phyloP scores from a whole-genome alignment of 2,113 vertebrate genomes.

The Bubalus kerabau region DNA sequence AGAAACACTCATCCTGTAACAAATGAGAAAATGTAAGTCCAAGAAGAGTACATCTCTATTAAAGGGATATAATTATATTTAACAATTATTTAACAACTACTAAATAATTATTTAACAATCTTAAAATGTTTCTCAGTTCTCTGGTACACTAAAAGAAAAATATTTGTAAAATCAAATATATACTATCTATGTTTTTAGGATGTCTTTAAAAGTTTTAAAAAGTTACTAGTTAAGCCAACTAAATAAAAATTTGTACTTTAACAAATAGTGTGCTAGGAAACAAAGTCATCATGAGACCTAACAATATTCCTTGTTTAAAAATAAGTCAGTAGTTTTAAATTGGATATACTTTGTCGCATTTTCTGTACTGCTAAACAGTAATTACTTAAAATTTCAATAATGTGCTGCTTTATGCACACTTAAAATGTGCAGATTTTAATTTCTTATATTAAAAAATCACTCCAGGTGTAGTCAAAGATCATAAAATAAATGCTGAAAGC shows the following conservation, averaged over 20 bases:
- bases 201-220: not conserved
- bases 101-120: not conserved
- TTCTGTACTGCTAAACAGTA: not conserved
- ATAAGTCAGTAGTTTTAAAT: not conserved
- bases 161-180: not conserved
- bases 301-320: not conserved
- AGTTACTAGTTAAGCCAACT: not conserved
- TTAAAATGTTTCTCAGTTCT: not conserved
- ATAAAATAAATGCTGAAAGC: conserved; percentile 9
- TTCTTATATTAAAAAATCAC: not conserved
- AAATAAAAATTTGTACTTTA: conserved; percentile 2
- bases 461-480: not conserved
- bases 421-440: not conserved
- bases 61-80: not conserved
- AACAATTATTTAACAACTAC: not conserved
- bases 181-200: not conserved
- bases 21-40: not conserved
- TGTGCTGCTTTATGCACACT: not conserved
- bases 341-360: not conserved
- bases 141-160: not conserved
- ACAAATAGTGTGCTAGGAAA: not conserved
- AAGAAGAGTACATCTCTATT: not conserved
- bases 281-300: not conserved
- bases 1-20: not conserved
- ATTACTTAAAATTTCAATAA: not conserved